These are phyloP conservation scores for Dendrolimus houi DNA, from an alignment of 2,888 invertebrate species.

Conservation along the genomic window DNA sequence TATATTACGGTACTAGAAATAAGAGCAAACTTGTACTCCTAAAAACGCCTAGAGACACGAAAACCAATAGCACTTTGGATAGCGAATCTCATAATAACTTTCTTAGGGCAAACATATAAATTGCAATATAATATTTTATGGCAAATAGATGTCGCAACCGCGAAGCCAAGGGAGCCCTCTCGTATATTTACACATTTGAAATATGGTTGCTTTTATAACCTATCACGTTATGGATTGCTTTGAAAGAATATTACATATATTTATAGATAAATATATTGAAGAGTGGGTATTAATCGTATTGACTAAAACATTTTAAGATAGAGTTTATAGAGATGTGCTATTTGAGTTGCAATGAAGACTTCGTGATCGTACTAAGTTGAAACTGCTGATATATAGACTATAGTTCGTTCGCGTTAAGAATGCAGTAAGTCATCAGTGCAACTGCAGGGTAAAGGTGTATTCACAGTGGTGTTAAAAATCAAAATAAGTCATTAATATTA, in stretches of 20 bases:
- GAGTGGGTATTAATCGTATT: too few species aligned
- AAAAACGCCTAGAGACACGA: conserved; percentile 1
- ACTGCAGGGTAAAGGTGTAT: too few species aligned
- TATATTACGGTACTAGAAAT: background rate
- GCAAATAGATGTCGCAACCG: conserved; percentile 24
- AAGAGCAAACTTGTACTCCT: background rate
- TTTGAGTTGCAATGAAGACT: too few species aligned
- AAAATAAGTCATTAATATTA: too few species aligned
- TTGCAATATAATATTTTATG: conserved; percentile 56
- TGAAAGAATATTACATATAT: conserved; percentile 46
- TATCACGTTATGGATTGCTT: conserved; percentile 60
- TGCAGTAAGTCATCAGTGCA: too few species aligned
- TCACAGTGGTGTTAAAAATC: too few species aligned
- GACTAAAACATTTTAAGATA: too few species aligned
- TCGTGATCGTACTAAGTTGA: too few species aligned
- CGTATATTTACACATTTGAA: conserved; percentile 67
- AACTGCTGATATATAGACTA: too few species aligned
- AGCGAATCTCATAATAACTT: conserved; percentile 24
- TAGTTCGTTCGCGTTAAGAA: too few species aligned
- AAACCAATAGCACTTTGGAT: conserved; percentile 21
- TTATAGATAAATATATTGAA: conserved; percentile 14
- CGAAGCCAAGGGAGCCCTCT: conserved; percentile 23
- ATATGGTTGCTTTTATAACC: conserved; percentile 54
- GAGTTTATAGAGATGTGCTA: too few species aligned
- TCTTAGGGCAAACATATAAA: conserved; percentile 35